Percentiles rank a stretch among this genome's conserved stretches.
Conservation (phyloP, 2,113 vertebrate species). For the Pelvicachromis taeniatus region DNA sequence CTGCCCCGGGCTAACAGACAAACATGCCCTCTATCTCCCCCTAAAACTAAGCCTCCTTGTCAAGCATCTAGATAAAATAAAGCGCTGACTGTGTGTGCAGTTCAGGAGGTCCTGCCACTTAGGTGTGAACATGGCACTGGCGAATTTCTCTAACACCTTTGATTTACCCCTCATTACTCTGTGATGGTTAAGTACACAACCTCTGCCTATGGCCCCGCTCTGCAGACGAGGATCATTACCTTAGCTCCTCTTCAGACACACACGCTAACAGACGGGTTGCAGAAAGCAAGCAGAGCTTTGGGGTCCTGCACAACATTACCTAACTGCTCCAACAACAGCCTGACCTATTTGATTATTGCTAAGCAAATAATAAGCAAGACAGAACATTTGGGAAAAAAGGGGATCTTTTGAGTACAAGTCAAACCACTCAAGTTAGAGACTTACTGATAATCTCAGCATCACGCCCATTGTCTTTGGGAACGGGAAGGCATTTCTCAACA, state of each 20-base stretch:
- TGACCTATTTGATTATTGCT: neutral
- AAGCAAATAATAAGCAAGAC: neutral
- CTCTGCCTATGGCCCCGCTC: neutral
- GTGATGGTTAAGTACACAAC: slow-evolving; percentile 23
- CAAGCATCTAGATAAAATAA: neutral
- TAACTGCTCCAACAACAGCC: neutral
- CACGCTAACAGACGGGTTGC: neutral
- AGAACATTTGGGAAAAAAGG: neutral
- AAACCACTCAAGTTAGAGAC: slow-evolving; percentile 39
- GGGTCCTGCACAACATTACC: neutral
- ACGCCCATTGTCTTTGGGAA: slow-evolving; percentile 78
- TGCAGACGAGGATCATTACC: slow-evolving; percentile 31
- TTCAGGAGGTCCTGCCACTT: slow-evolving; percentile 29
- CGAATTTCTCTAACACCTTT: slow-evolving; percentile 31
- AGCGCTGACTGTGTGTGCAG: slow-evolving; percentile 16
- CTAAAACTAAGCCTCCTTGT: neutral
- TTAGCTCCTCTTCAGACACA: neutral
- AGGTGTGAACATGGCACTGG: neutral
- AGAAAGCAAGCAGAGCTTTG: neutral
- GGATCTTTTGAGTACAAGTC: neutral
- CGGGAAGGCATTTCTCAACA: slow-evolving; percentile 85
- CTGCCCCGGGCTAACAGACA: neutral
- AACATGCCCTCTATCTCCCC: slow-evolving; percentile 13
- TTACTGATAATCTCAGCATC: slow-evolving; percentile 84
- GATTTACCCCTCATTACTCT: slow-evolving; percentile 52